These are phyloP conservation scores for Papilio gigon DNA, from an alignment of 2,888 invertebrate species.

Conservation along the genomic window DNA sequence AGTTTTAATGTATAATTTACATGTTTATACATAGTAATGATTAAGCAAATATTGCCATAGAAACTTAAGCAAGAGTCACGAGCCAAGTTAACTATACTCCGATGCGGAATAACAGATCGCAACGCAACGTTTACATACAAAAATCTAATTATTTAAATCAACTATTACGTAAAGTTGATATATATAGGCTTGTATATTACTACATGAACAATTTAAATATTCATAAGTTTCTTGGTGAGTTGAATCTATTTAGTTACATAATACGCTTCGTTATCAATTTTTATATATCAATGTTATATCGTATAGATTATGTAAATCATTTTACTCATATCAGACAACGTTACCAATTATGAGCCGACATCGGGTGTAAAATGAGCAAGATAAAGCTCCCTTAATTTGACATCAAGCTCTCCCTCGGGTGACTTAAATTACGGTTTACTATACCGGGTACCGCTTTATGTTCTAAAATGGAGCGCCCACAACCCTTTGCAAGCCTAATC, in stretches of 20 bases:
- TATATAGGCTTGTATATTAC: neutral
- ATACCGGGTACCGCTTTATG: conserved; percentile 24
- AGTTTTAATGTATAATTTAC: no score
- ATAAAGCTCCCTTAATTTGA: conserved; percentile 29
- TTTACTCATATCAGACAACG: conserved; percentile 15
- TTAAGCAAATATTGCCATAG: no score
- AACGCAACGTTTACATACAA: no score
- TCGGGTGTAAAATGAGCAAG: conserved; percentile 22
- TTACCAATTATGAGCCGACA: conserved; percentile 25
- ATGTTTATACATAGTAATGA: no score
- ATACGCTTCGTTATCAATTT: neutral
- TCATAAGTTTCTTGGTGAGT: conserved; percentile 12
- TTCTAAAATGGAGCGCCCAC: conserved; percentile 22
- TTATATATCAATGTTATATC: neutral
- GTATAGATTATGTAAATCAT: conserved; percentile 16
- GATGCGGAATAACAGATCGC: no score
- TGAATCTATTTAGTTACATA: conserved; percentile 2
- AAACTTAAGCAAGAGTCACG: neutral
- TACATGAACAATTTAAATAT: conserved; percentile 13
- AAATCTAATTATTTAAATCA: neutral
- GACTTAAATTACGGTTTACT: conserved; percentile 31
- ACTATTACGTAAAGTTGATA: neutral
- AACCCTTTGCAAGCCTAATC: conserved; percentile 33
- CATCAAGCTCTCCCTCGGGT: conserved; percentile 24
- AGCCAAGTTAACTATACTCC: neutral